Evolutionary conservation across 2,888 invertebrate species (phyloP).

Genomic region (Apoderus coryli): DNA sequence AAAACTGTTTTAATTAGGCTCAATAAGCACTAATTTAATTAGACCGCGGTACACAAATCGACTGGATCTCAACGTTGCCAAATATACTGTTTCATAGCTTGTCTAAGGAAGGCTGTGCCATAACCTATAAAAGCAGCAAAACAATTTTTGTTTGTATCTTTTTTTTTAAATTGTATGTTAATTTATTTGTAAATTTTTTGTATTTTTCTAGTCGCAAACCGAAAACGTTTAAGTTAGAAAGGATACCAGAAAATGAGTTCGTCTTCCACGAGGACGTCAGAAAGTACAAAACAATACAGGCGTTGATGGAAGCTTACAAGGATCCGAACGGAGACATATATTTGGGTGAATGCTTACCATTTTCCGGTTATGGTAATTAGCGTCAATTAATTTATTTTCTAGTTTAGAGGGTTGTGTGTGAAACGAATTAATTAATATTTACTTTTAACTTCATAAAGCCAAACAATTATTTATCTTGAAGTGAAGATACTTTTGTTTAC

Average conservation of each 20-base stretch:
- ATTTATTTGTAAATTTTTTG: too few species aligned
- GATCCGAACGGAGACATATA: constrained; percentile 45
- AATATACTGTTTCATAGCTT: too few species aligned
- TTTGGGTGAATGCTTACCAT: constrained; percentile 64
- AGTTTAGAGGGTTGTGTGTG: too few species aligned
- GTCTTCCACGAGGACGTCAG: constrained; percentile 35
- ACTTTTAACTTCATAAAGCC: constrained; percentile 1
- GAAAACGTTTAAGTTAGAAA: constrained; percentile 54
- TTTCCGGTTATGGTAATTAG: constrained; percentile 70
- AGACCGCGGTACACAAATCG: too few species aligned
- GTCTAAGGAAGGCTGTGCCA: too few species aligned
- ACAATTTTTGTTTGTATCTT: too few species aligned
- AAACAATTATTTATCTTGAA: constrained; percentile 4
- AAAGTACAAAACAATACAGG: constrained; percentile 43
- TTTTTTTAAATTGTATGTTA: too few species aligned
- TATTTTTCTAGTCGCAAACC: constrained; percentile 39
- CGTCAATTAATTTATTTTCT: neutral
- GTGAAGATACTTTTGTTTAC: too few species aligned
- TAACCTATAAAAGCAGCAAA: too few species aligned
- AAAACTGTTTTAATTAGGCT: too few species aligned
- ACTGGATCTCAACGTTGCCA: too few species aligned
- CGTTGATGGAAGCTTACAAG: constrained; percentile 47
- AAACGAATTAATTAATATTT: constrained; percentile 2
- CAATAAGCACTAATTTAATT: too few species aligned
- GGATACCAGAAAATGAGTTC: constrained; percentile 43